Conservation (phyloP, 2,888 invertebrate genomes). For the Napeogenes inachia region DNA sequence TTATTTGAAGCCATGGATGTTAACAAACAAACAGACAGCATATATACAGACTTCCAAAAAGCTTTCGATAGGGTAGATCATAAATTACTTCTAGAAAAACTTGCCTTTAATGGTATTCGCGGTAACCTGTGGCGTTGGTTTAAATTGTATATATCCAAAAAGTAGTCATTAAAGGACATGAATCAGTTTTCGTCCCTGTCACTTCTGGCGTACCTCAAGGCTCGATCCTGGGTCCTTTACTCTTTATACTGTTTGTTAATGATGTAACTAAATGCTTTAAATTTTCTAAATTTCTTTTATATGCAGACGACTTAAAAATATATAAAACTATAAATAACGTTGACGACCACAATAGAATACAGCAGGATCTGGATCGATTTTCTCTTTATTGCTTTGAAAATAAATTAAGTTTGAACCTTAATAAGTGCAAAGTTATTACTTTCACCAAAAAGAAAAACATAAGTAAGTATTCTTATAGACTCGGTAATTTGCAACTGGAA, state of each 20-base stretch:
- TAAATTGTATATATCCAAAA: too few species aligned
- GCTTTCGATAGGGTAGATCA: neutral
- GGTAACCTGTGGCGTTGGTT: too few species aligned
- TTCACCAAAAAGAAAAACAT: constrained; percentile 3
- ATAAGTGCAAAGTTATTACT: neutral
- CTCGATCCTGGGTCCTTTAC: too few species aligned
- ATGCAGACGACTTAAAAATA: neutral
- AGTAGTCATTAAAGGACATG: too few species aligned
- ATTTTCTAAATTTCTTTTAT: neutral
- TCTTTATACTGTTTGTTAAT: neutral
- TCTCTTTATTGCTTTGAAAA: neutral
- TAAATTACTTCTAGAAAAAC: neutral
- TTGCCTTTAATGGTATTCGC: neutral
- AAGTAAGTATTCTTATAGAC: neutral
- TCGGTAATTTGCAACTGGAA: neutral
- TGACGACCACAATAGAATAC: neutral
- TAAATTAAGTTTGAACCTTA: neutral
- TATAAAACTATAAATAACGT: neutral
- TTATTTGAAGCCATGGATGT: too few species aligned
- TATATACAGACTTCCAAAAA: too few species aligned
- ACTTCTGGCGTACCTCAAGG: too few species aligned
- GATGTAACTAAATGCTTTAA: neutral
- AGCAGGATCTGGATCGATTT: neutral
- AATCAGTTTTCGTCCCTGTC: too few species aligned
- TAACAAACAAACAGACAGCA: too few species aligned